Conservation (phyloP, 2,888 invertebrate genomes). For the Cacoxenus indagator region DNA sequence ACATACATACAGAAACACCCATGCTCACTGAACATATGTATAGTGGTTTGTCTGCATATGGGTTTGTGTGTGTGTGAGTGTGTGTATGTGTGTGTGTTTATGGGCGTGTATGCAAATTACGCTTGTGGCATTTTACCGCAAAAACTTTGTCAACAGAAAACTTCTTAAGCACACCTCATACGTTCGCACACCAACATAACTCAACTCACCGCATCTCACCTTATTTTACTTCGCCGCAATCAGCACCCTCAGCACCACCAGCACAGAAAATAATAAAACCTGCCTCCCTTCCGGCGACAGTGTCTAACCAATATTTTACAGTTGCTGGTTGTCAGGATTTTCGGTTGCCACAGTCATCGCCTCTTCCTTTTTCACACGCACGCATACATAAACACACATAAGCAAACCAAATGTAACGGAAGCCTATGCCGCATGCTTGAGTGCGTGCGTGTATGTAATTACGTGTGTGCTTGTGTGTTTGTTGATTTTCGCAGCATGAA, state of each 20-base stretch:
- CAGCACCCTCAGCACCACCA: background rate
- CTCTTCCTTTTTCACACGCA: background rate
- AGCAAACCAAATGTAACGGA: background rate
- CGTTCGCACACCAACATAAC: conserved; percentile 22
- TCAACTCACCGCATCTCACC: background rate
- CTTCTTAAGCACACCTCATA: conserved; percentile 33
- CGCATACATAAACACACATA: background rate
- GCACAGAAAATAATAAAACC: background rate
- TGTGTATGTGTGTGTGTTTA: conserved; percentile 24
- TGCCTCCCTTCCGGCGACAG: background rate
- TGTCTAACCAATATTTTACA: conserved; percentile 17
- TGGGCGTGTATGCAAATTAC: conserved; percentile 52
- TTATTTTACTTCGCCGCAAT: background rate
- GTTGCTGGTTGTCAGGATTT: conserved; percentile 19
- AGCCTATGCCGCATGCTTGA: background rate
- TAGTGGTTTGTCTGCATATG: background rate
- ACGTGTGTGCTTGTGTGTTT: conserved; percentile 11
- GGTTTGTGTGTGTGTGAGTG: conserved; percentile 23
- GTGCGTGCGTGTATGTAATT: background rate
- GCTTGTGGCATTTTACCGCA: conserved; percentile 63
- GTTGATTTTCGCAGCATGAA: conserved; percentile 64
- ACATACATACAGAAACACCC: conserved; percentile 46
- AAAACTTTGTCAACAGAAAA: conserved; percentile 63
- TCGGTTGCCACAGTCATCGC: conserved; percentile 1
- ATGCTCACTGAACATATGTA: no score